Base-by-base conservation (phyloP, 2,888 invertebrate species). In the Axea sp. region DNA sequence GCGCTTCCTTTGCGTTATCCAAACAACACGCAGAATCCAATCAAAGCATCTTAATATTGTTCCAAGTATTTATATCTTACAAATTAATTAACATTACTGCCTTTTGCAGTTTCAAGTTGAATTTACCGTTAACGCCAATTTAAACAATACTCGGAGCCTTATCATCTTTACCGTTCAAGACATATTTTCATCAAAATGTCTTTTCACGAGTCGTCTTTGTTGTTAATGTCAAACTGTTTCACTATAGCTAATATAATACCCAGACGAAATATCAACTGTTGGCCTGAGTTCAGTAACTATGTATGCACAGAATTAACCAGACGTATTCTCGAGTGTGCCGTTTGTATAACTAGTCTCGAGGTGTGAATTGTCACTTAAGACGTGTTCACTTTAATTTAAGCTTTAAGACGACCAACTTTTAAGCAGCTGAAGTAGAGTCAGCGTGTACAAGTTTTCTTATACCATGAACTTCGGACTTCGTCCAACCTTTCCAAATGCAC, bases 361-460 rank as follows among this genome's bases (percentile, higher is more conserved):
- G 55, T 65, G 68, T 74, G 76, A 76, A 77, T 80, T 73, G 76
- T 77, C 76, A 71, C 77, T 73, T 59, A 71, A 51, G 73, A 59
- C 71, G 73, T 72, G 64, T 74, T 78, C 71, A 62, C 71, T 73
- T 78, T 78, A 77, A 79, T 78, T 80, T 77, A 77, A 79, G 76
- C 77, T 75, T 68, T 75, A 69, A 47, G 72, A 73, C 73, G 51
- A 77, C 71, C 62, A 74, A 78, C 79, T 77, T 77, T 77, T 65
- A 76, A 76, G 76, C 77, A 76, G 76, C 76, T 49, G 59, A 65
- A 77, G 39, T 62, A 12, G 64, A 62, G 65, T 60, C 57, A 45
- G 31, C 31, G 75, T 45, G 59, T 72, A 72, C 65, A 77, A 79
- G 79, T 77, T 80, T 77, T 72, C 68, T 67, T 73, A 71, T 57